These are phyloP conservation scores for Chironomus tepperi DNA, from an alignment of 1,140 invertebrate genomes.

Conservation along the genomic window DNA sequence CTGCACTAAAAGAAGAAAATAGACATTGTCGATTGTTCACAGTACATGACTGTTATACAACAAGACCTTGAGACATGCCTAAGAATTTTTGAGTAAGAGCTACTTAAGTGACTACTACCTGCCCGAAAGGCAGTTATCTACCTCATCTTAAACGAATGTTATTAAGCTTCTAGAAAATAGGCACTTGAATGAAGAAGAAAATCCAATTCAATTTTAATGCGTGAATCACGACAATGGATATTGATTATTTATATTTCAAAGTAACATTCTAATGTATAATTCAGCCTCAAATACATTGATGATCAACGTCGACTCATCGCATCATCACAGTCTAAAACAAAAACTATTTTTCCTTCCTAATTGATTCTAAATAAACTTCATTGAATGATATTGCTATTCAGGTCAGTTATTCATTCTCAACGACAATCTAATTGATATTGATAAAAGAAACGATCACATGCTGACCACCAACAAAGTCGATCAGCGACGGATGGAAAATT, in stretches of 20 bases:
- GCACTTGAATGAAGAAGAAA: no score
- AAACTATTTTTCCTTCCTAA: no score
- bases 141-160: no score
- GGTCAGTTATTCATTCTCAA: background rate
- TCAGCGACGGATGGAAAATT: no score
- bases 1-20: no score
- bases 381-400: background rate
- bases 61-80: slow-evolving; percentile 1
- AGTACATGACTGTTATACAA: no score
- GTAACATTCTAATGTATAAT: background rate
- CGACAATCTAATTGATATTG: background rate
- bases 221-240: background rate
- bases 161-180: no score
- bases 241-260: background rate
- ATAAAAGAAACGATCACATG: background rate
- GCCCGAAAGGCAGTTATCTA: background rate
- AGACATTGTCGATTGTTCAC: no score
- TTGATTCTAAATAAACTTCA: background rate
- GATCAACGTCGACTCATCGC: background rate
- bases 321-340: no score
- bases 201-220: background rate
- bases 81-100: background rate
- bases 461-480: no score
- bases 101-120: background rate
- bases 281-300: background rate